Evolutionary conservation across 2,888 invertebrate genomes (phyloP), one percentile per base, ranked within the genome.

Genomic region (Mimas tiliae): DNA sequence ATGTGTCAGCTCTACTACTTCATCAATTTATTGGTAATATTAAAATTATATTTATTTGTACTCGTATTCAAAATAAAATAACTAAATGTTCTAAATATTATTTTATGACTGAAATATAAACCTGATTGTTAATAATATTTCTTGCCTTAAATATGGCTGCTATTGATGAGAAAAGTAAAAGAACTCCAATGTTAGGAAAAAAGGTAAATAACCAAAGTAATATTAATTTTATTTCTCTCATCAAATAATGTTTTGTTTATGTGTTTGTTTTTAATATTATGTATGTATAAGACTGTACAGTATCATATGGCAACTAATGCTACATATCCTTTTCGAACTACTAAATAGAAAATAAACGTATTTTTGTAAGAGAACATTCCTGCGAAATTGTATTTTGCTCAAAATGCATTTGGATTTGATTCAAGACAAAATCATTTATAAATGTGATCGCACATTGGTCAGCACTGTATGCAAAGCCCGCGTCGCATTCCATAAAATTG

Each of bases 291-390:
- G 58, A 58, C 38, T 58, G 58, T 58, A 58, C 19, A 58, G 38
- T 42, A 42, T 38, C 58, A 58, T n/a, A n/a, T 42, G 58, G 58
- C 58, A 58, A 42, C 58, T 58, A 42, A 19, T 38, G 19, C 19
- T 38, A 58, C 38, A 58, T 38, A 58, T 58, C 38, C 7, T 34
- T 0, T 58, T 19, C 16, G 16, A 42, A 19, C 19, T 58, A 58
- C 16, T 34, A 55, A 55, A 53, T 14, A 27, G 33, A 14, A 33
- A 19, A 42, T 16, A 55, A 16, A 38, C 11, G 12, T 58, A 42
- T 58, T 58, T 58, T 58, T 58, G 12, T 58, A 58, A 11, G 27
- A 21, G 38, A 42, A 58, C 58, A 58, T 58, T 58, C 58, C 58
- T 19, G 16, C 11, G 19, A 42, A 58, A 58, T 55, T 19, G 19